Conservation (phyloP, 2,113 vertebrate genomes). For the Raja brachyura region DNA sequence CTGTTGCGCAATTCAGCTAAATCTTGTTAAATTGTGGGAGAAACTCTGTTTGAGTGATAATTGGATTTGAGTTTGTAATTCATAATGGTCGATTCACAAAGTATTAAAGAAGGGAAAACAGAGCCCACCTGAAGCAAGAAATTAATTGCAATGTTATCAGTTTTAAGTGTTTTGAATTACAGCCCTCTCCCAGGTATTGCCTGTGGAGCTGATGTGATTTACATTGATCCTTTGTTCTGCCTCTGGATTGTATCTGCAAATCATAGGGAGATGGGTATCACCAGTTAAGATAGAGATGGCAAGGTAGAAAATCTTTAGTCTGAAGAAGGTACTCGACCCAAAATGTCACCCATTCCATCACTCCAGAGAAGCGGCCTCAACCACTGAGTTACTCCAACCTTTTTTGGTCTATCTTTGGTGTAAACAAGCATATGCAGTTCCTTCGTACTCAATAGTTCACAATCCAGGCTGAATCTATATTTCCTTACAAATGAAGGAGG, state of each 20-base stretch:
- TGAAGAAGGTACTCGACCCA: too few relatives aligned
- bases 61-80: background rate
- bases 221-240: background rate
- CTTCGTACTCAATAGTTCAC: too few relatives aligned
- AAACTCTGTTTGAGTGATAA: background rate
- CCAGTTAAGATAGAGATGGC: background rate
- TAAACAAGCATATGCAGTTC: too few relatives aligned
- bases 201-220: background rate
- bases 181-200: background rate
- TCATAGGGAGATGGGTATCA: background rate
- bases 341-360: too few relatives aligned
- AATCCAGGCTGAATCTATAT: too few relatives aligned
- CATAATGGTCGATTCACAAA: background rate
- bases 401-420: too few relatives aligned
- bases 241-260: background rate
- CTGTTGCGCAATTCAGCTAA: background rate
- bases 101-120: background rate
- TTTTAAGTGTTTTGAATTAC: background rate
- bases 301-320: background rate
- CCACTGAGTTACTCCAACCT: too few relatives aligned
- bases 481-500: too few relatives aligned
- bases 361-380: too few relatives aligned
- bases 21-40: background rate
- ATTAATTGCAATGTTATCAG: background rate
- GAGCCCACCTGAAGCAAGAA: background rate